Percentiles rank a stretch among this genome's conserved stretches.
phyloP scores from a whole-genome alignment of 2,888 invertebrate species.

The Eulithis testata region DNA sequence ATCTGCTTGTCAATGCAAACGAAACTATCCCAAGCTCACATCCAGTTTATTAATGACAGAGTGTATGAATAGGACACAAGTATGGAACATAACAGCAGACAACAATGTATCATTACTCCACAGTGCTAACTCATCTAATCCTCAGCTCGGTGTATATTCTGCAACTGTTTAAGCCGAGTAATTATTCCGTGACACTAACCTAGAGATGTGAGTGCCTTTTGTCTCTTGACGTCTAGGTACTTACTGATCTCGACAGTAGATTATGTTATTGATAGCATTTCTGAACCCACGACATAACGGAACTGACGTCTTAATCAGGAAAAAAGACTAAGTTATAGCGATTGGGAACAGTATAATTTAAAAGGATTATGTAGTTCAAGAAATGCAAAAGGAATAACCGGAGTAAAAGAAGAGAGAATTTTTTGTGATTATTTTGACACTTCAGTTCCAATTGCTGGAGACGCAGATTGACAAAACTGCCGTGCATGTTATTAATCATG shows the following conservation, averaged over 20 bases:
- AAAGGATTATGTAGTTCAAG: no score
- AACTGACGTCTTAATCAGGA: constrained; percentile 1
- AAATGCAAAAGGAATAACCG: neutral
- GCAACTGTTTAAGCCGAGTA: constrained; percentile 49
- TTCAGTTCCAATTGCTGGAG: constrained; percentile 1
- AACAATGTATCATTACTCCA: constrained; percentile 42
- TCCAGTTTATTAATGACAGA: no score
- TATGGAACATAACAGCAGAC: constrained; percentile 17
- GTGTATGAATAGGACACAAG: constrained; percentile 9
- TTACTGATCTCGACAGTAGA: constrained; percentile 38
- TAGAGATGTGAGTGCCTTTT: constrained; percentile 41
- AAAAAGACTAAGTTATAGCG: no score
- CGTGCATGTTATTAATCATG: constrained; percentile 26
- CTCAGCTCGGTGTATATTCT: constrained; percentile 46
- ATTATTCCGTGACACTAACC: constrained; percentile 50
- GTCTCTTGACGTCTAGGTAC: constrained; percentile 34
- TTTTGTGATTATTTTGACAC: neutral
- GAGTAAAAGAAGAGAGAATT: neutral
- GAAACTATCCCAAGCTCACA: no score
- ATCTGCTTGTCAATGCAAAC: no score
- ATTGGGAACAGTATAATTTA: no score
- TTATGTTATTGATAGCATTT: constrained; percentile 35
- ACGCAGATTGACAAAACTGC: constrained; percentile 15
- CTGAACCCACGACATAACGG: constrained; percentile 3
- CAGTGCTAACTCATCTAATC: constrained; percentile 52